Conservation (phyloP, 2,888 invertebrate species). For the Bhutanitis thaidina region DNA sequence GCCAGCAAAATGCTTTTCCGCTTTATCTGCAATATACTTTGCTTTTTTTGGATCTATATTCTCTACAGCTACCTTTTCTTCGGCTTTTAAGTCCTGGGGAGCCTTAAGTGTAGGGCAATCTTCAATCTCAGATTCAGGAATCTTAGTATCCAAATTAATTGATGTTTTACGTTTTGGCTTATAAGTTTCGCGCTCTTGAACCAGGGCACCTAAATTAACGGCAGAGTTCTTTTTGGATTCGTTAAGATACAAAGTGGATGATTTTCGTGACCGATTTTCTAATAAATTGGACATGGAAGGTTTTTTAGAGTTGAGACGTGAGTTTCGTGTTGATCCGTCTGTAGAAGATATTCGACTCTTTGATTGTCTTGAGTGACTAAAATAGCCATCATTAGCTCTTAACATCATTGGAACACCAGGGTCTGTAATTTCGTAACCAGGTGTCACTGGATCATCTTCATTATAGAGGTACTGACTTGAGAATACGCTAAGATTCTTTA, state of each 20-base stretch:
- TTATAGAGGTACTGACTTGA: constrained; percentile 84
- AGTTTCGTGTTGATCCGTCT: constrained; percentile 64
- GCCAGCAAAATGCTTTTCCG: constrained; percentile 55
- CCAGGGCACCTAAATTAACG: constrained; percentile 55
- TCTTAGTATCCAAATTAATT: constrained; percentile 53
- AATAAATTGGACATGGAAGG: constrained; percentile 69
- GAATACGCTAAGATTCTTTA: constrained; percentile 69
- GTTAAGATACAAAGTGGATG: constrained; percentile 66
- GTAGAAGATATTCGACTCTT: constrained; percentile 60
- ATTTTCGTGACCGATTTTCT: constrained; percentile 67
- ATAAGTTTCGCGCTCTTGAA: constrained; percentile 50
- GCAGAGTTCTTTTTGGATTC: constrained; percentile 74
- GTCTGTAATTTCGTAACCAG: constrained; percentile 83
- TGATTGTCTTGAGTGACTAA: constrained; percentile 73
- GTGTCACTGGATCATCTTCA: constrained; percentile 81
- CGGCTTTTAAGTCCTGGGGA: constrained; percentile 72
- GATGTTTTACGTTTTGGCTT: constrained; percentile 69
- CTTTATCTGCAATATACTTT: constrained; percentile 59
- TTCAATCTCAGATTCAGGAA: constrained; percentile 74
- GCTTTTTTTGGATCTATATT: constrained; percentile 62
- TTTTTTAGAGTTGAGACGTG: constrained; percentile 68
- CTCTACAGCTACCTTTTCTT: constrained; percentile 69
- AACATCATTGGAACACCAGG: constrained; percentile 85
- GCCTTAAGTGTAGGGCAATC: constrained; percentile 74
- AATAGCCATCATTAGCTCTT: constrained; percentile 82